phyloP scores from a whole-genome alignment of 2,113 vertebrate genomes.

The Centropus unirufus region DNA sequence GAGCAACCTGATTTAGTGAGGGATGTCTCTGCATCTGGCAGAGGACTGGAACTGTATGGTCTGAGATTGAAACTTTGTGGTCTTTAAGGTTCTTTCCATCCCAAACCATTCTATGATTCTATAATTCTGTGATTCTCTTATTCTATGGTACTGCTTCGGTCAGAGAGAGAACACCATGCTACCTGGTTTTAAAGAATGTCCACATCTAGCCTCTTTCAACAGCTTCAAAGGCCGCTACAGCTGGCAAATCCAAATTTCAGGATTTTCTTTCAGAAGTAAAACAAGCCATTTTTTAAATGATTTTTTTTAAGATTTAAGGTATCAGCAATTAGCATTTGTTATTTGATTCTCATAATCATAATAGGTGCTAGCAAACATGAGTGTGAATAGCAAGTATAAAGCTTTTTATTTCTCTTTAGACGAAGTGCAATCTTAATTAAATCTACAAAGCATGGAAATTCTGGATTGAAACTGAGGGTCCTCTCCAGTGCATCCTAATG shows the following conservation, averaged over 20 bases:
- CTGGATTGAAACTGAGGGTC: not conserved
- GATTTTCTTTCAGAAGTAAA: not conserved
- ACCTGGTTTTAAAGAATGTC: not conserved
- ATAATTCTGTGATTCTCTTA: no score
- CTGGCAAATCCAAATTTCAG: not conserved
- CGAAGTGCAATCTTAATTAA: slow-evolving; percentile 12
- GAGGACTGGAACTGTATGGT: no score
- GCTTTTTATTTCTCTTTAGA: not conserved
- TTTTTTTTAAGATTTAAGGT: not conserved
- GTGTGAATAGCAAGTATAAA: not conserved
- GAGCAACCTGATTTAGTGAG: no score
- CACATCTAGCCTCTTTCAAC: not conserved
- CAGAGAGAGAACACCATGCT: not conserved
- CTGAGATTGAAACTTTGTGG: no score
- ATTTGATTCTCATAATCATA: not conserved
- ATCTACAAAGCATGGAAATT: not conserved
- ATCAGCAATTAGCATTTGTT: not conserved
- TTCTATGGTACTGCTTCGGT: not conserved
- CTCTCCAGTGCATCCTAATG: not conserved
- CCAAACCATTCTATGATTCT: no score
- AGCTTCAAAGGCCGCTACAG: not conserved
- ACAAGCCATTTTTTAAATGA: not conserved
- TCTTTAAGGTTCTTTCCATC: no score
- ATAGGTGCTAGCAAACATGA: not conserved
- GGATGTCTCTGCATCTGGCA: no score